Base-by-base conservation (phyloP, 2,797 vertebrate genomes). In the Smutsia temminckii region DNA sequence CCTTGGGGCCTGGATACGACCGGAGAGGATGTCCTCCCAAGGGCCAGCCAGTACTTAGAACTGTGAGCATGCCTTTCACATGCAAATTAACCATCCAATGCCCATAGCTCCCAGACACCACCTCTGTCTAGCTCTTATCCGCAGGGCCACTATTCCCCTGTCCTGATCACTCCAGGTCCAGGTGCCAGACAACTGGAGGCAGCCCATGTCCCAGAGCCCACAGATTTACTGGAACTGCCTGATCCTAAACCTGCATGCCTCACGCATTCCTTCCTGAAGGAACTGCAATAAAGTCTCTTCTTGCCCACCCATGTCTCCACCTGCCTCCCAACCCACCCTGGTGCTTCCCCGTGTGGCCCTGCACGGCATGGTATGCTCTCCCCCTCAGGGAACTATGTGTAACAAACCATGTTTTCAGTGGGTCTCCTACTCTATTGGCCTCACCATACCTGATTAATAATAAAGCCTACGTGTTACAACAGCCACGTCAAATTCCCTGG, bases 391-490 rank as follows among this genome's bases (percentile, higher is more conserved):
- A 91, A 55, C 40, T 59, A 9, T 40, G 25, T 46, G 10, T 40
- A 21, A 68, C 42, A 74, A 80, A 77, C 69, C 69, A 2, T 55
- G 46, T 91, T 81, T 93, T 59, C 34, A 55, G 8, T 46, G 20
- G n/a, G 23, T n/a, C 46, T 83, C 32, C 75, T 55, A 13, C 61
- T 57, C 64, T 37, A 17, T 29, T 46, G 51, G 61, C n/a, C 55
- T 93, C 27, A n/a, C 46, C 40, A 55, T 42, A 42, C 32, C 49
- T 18, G 64, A 85, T 80, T 34, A 66, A 85, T 61, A 77, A 42
- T 55, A 79, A 93, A 94, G 77, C 7, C 18, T 78, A 51, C 20
- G 81, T 84, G 72, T 86, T 53, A 71, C 83, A 84, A 29, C 37
- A 71, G 53, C 46, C 53, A 40, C 18, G 16, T 84, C 64, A 57